These are phyloP conservation scores for Spizella passerina DNA, from an alignment of 2,797 vertebrate species.

Conservation along the genomic window DNA sequence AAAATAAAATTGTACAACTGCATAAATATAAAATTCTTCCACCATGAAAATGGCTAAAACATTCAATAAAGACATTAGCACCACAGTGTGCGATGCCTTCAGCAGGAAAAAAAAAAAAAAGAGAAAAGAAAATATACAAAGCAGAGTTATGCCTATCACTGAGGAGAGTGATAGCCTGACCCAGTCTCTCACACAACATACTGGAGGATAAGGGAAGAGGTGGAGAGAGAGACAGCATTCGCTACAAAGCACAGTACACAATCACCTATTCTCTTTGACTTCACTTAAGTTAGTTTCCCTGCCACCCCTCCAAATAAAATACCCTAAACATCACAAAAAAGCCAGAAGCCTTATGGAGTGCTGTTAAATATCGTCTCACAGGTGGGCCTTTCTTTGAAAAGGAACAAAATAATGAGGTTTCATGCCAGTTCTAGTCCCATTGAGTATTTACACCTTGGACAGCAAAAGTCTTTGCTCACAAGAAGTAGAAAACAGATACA, in stretches of 20 bases:
- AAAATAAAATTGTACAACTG: constrained; percentile 99
- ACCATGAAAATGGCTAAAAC: constrained; percentile 99
- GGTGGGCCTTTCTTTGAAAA: constrained; percentile 80
- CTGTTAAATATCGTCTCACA: constrained; percentile 83
- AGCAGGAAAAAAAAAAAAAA: constrained; percentile 76
- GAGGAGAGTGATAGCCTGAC: constrained; percentile 78
- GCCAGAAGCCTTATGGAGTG: constrained; percentile 85
- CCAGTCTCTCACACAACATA: constrained; percentile 79
- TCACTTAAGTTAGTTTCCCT: constrained; percentile 78
- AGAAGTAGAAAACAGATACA: constrained; percentile 88
- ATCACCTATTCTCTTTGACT: constrained; percentile 72
- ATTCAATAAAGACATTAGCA: constrained; percentile 96
- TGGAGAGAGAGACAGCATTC: constrained; percentile 74
- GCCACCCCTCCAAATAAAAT: constrained; percentile 72
- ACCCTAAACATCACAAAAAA: constrained; percentile 72
- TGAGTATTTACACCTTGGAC: constrained; percentile 96
- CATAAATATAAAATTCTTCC: constrained; percentile 99
- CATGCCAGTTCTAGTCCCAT: constrained; percentile 94
- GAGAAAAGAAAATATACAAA: constrained; percentile 74
- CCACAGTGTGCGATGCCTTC: constrained; percentile 90
- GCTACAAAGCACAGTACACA: constrained; percentile 81
- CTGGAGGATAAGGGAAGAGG: constrained; percentile 77
- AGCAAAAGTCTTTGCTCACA: constrained; percentile 90
- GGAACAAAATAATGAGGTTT: constrained; percentile 81
- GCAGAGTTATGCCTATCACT: constrained; percentile 83